These are phyloP conservation scores for Helicoverpa assulta DNA, from an alignment of 2,888 invertebrate species.

Conservation along the genomic window DNA sequence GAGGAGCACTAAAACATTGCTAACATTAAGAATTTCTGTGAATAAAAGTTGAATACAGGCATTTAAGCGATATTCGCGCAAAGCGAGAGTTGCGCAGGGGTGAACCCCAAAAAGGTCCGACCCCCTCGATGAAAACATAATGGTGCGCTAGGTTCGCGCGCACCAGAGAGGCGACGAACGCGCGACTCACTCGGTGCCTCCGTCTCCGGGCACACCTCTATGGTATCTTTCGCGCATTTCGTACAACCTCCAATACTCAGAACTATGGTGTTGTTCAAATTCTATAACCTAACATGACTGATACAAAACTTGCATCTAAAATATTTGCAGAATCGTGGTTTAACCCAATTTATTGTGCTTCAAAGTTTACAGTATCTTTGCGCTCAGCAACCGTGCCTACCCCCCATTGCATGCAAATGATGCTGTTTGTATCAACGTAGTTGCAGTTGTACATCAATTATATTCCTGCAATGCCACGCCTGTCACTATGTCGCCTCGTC, in stretches of 20 bases:
- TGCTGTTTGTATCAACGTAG: neutral
- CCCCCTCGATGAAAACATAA: constrained; percentile 1
- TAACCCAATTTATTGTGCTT: neutral
- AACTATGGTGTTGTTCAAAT: neutral
- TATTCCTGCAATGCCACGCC: constrained; percentile 24
- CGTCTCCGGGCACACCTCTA: neutral
- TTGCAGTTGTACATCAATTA: neutral
- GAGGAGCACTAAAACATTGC: too few relatives aligned
- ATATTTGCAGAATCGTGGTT: neutral
- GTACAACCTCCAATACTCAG: neutral
- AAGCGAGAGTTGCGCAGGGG: neutral
- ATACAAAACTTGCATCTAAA: neutral
- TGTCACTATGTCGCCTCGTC: neutral
- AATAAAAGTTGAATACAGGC: neutral
- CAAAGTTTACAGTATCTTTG: neutral
- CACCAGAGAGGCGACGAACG: neutral
- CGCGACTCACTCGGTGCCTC: neutral
- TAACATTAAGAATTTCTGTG: neutral
- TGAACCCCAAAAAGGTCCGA: neutral
- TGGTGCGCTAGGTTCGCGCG: constrained; percentile 1
- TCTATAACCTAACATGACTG: neutral
- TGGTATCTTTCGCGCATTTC: neutral
- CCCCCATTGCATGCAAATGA: constrained; percentile 6
- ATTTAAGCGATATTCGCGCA: neutral
- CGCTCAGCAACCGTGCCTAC: neutral